Evolutionary conservation across 2,113 vertebrate genomes (phyloP).

Genomic region (Gallinago paraguaiae): DNA sequence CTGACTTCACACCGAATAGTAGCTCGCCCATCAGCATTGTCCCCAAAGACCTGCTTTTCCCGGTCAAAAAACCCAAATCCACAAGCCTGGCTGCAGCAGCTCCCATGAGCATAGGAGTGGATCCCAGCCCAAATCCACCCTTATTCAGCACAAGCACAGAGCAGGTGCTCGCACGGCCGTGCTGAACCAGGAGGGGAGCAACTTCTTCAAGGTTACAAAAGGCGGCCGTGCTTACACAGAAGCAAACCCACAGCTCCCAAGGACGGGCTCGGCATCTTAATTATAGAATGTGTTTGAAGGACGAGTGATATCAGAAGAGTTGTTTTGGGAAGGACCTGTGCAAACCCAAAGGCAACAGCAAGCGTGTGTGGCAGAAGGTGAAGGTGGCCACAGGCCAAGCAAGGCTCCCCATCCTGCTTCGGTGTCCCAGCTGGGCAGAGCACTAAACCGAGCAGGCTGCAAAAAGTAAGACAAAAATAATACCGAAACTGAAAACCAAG

Average conservation of each 20-base stretch:
- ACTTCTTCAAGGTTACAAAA: neutral
- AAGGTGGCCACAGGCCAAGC: neutral
- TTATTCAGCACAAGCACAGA: neutral
- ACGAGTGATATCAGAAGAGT: neutral
- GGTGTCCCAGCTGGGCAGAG: neutral
- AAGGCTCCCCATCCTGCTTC: too few relatives aligned
- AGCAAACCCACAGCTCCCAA: neutral
- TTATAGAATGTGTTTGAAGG: neutral
- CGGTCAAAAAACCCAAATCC: neutral
- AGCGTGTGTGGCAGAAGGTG: fast-evolving
- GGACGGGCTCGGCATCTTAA: neutral
- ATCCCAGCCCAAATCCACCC: neutral
- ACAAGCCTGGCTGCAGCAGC: neutral
- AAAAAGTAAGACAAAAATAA: neutral
- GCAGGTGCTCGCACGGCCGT: neutral
- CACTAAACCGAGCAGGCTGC: neutral
- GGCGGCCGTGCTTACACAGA: neutral
- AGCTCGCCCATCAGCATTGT: neutral
- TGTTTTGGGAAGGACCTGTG: neutral
- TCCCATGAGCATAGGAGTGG: neutral
- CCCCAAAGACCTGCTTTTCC: neutral
- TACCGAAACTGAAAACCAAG: neutral
- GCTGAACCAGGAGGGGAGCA: neutral
- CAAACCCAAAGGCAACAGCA: neutral
- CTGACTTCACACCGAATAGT: neutral